Base-by-base conservation (phyloP, 2,888 invertebrate species). In the Gymnosoma rotundatum region DNA sequence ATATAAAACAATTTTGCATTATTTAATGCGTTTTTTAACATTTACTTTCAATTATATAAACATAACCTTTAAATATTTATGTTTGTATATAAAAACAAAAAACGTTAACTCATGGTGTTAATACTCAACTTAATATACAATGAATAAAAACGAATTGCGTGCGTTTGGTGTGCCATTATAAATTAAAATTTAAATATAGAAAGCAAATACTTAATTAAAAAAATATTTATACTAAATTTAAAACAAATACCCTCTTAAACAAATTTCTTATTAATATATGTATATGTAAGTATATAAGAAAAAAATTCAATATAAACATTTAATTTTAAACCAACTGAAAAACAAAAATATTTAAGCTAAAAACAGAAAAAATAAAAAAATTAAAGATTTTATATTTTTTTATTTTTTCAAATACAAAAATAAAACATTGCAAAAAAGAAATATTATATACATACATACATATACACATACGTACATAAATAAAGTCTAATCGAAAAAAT, bases 91-190 rank as follows among this genome's bases (percentile, higher is more conserved):
- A n/a, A 16, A 58, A 8, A 63, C 10, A 67, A 12, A 63, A 52
- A 21, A 14, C 38, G 20, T 48, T 45, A 78, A 67, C 60, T 61
- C 32, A 74, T 60, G 72, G 66, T 79, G 79, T 79, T 67, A 74
- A 80, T 61, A 50, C 18, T 54, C 32, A 75, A 80, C 75, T 74
- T 69, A 58, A 81, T 54, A 79, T 79, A 79, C 73, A 85, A 81
- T 80, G 76, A 84, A 80, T 64, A 38, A 83, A 83, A 83, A 83
- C 84, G 81, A 84, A 84, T 84, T 84, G 74, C 60, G 84, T 84
- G 78, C 81, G 78, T 84, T 82, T 84, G 82, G 78, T 84, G 82
- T 84, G 78, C 82, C 79, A 79, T 84, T 81, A 83, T 74, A 78
- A 79, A 58, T 61, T 56, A 56, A 73, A 75, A 69, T 45, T 32